A percentile compares a stretch with the other conserved stretches of the same genome.
These are phyloP conservation scores for Isichthys henryi DNA, from an alignment of 2,113 vertebrate species.

Conservation along the genomic window DNA sequence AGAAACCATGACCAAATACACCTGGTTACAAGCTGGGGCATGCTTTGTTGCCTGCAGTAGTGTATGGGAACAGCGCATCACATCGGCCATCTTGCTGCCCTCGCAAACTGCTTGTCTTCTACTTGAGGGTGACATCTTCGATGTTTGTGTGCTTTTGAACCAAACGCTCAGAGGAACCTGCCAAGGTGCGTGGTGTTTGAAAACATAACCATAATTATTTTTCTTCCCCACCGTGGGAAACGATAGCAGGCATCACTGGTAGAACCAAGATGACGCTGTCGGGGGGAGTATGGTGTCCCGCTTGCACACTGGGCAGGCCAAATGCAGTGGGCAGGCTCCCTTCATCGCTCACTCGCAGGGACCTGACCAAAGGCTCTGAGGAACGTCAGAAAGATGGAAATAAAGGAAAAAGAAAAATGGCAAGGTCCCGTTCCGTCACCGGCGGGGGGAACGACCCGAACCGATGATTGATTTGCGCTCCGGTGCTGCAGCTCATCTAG, in stretches of 20 bases:
- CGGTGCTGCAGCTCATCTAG: not conserved
- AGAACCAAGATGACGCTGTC: not conserved
- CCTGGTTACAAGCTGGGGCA: not conserved
- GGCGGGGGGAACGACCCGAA: not conserved
- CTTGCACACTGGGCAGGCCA: not conserved
- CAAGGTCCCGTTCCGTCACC: not conserved
- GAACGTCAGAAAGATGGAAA: not conserved
- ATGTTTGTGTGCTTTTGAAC: not conserved
- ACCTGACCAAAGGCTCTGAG: not conserved
- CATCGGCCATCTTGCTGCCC: not conserved
- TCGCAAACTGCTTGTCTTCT: not conserved
- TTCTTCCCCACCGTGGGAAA: not conserved
- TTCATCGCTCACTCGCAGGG: not conserved
- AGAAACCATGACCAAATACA: not conserved
- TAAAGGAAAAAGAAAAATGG: not conserved
- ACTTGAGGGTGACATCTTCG: not conserved
- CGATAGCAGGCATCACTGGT: not conserved
- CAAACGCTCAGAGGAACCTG: not conserved
- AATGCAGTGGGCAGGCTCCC: not conserved
- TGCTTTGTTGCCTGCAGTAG: not conserved
- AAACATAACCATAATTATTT: not conserved
- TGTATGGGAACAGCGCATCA: not conserved
- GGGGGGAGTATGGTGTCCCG: not conserved
- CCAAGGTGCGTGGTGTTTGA: not conserved
- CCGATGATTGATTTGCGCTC: slow-evolving; percentile 7